A percentile compares a stretch with the other conserved stretches of the same genome.
Evolutionary conservation across 2,797 vertebrate genomes (phyloP).

Genomic region (Yasuhikotakia modesta): DNA sequence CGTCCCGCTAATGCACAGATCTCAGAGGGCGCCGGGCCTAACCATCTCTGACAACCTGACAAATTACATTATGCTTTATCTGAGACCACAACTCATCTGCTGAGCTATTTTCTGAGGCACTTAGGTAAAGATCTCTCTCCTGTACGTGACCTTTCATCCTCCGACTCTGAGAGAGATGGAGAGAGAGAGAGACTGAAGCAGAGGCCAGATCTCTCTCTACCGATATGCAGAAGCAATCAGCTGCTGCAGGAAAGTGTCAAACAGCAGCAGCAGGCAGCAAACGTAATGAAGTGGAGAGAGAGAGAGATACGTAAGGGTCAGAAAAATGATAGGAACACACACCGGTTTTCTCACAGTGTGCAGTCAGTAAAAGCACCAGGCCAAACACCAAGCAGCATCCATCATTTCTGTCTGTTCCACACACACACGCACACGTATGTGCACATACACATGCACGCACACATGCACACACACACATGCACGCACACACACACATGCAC

Average conservation of each 20-base stretch:
- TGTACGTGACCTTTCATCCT: slow-evolving; percentile 14
- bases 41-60: slow-evolving; percentile 48
- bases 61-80: slow-evolving; percentile 54
- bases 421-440: no score
- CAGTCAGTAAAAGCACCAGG: slow-evolving; percentile 29
- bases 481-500: no score
- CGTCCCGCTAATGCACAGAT: slow-evolving; percentile 9
- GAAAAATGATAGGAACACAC: slow-evolving; percentile 23
- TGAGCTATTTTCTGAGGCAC: slow-evolving; percentile 44
- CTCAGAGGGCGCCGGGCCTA: slow-evolving; percentile 8
- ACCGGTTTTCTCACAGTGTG: slow-evolving; percentile 32
- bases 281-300: neutral
- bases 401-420: slow-evolving; percentile 42
- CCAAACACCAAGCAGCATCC: slow-evolving; percentile 43
- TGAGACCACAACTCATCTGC: slow-evolving; percentile 45
- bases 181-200: slow-evolving; percentile 24
- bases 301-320: slow-evolving; percentile 55
- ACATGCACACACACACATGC: slow-evolving; percentile 44
- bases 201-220: slow-evolving; percentile 21
- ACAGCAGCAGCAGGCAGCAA: slow-evolving; percentile 22
- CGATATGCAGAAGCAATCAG: slow-evolving; percentile 48
- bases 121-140: slow-evolving; percentile 44
- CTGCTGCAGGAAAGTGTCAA: slow-evolving; percentile 6
- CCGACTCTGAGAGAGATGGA: neutral
- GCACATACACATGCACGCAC: slow-evolving; percentile 26